These are phyloP conservation scores for Magallana nippona DNA, from an alignment of 2,888 invertebrate genomes.

Conservation along the genomic window DNA sequence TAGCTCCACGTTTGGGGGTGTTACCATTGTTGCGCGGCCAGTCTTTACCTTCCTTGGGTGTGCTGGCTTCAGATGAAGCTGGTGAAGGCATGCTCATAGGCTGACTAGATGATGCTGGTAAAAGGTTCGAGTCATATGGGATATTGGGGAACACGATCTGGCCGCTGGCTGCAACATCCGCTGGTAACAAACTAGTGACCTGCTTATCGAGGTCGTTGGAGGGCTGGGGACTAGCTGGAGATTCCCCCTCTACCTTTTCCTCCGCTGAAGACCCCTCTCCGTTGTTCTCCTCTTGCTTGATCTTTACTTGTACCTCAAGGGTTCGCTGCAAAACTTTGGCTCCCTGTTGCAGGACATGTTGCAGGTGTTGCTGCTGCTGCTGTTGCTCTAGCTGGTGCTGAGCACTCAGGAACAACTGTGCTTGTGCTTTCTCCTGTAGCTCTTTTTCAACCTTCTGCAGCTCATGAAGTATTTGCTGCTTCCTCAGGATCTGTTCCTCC, in stretches of 20 bases:
- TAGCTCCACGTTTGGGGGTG: slow-evolving; percentile 45
- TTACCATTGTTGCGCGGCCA: slow-evolving; percentile 52
- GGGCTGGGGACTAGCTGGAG: slow-evolving; percentile 51
- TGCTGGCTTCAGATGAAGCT: slow-evolving; percentile 35
- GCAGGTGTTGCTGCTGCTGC: slow-evolving; percentile 66
- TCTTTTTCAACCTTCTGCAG: slow-evolving; percentile 87
- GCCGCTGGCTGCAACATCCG: slow-evolving; percentile 48
- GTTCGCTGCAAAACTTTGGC: slow-evolving; percentile 60
- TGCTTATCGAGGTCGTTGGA: slow-evolving; percentile 65
- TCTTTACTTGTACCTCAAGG: slow-evolving; percentile 59
- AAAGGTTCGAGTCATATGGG: slow-evolving; percentile 47
- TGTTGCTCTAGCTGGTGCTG: slow-evolving; percentile 74
- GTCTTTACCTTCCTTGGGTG: slow-evolving; percentile 45
- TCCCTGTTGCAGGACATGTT: slow-evolving; percentile 60
- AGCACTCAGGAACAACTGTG: slow-evolving; percentile 75
- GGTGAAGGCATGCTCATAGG: slow-evolving; percentile 21
- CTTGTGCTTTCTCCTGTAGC: slow-evolving; percentile 83
- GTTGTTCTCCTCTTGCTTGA: slow-evolving; percentile 53
- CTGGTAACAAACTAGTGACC: slow-evolving; percentile 52
- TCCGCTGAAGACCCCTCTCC: slow-evolving; percentile 44
- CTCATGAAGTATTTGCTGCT: slow-evolving; percentile 86
- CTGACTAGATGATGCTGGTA: slow-evolving; percentile 47
- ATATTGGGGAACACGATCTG: slow-evolving; percentile 55
- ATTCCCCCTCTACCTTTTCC: slow-evolving; percentile 40
- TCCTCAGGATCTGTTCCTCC: slow-evolving; percentile 85